Evolutionary conservation across 2,797 vertebrate genomes (phyloP).

Genomic region (Gouania willdenowi): DNA sequence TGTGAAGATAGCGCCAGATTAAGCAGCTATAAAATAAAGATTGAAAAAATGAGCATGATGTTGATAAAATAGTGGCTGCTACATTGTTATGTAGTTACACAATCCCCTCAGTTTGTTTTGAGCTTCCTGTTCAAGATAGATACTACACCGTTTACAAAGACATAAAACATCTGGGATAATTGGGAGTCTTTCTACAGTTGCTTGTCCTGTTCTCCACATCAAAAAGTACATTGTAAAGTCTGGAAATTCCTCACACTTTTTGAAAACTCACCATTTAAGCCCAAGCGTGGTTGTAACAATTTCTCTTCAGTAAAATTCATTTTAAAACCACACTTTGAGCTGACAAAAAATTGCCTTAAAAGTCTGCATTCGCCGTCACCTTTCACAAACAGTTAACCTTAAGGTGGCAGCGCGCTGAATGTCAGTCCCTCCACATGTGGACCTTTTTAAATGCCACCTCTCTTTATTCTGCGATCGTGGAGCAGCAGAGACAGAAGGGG

Average conservation of each 20-base stretch:
- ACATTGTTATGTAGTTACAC: not conserved
- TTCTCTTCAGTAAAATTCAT: not conserved
- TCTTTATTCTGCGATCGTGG: slow-evolving; percentile 62
- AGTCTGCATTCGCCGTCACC: slow-evolving; percentile 51
- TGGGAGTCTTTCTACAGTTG: no score
- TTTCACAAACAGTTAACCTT: slow-evolving; percentile 71
- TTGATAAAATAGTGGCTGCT: no score
- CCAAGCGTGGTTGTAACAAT: no score
- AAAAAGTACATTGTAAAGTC: no score
- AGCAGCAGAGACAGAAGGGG: slow-evolving; percentile 51
- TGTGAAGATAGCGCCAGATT: slow-evolving; percentile 1
- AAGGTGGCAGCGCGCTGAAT: slow-evolving; percentile 72
- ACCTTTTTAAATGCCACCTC: slow-evolving; percentile 76
- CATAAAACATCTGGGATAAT: no score
- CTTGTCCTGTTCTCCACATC: no score
- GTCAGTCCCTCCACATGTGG: slow-evolving; percentile 66
- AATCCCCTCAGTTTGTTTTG: not conserved
- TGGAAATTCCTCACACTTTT: no score
- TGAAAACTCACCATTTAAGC: no score
- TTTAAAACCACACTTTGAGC: no score
- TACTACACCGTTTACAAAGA: not conserved
- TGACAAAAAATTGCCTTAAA: no score
- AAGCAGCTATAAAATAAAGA: no score
- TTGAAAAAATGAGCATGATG: no score
- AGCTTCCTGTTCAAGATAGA: not conserved